Evolutionary conservation across 2,113 vertebrate genomes (phyloP).

Genomic region (Austrofundulus limnaeus): DNA sequence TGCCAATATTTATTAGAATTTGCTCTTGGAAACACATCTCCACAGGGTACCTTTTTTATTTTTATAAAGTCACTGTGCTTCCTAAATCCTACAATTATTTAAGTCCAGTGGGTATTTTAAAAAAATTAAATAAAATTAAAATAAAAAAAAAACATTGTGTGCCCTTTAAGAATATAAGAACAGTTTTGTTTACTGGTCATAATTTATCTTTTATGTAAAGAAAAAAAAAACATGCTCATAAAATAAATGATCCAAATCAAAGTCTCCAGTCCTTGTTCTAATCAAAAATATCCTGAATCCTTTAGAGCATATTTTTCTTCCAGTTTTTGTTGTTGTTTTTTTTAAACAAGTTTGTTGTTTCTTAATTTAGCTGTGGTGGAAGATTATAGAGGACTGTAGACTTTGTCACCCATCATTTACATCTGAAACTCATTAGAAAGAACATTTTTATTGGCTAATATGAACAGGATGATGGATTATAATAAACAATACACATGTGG

Average conservation of each 20-base stretch:
- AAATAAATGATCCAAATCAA: not conserved
- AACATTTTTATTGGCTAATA: not conserved
- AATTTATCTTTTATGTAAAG: not conserved
- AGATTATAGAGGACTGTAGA: not conserved
- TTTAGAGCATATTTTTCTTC: not conserved
- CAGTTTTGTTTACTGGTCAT: not conserved
- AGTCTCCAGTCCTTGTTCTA: not conserved
- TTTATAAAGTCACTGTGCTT: constrained; percentile 50
- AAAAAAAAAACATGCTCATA: not conserved
- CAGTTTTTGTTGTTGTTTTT: not conserved
- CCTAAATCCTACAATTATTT: constrained; percentile 16
- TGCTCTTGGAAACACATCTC: not conserved
- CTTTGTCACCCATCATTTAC: not conserved
- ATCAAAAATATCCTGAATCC: not conserved
- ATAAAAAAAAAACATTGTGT: not conserved
- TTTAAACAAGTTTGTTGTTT: not conserved
- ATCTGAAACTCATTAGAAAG: not conserved
- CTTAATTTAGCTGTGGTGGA: not conserved
- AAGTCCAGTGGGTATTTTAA: not conserved
- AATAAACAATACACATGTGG: not conserved
- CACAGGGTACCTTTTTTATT: constrained; percentile 35
- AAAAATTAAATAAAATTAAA: no score
- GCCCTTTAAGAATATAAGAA: not conserved
- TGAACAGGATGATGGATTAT: not conserved
- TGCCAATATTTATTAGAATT: not conserved